Percentiles rank a stretch among this genome's conserved stretches.
Evolutionary conservation across 2,797 vertebrate species (phyloP).

Genomic region (Melanotaenia trifasciata): DNA sequence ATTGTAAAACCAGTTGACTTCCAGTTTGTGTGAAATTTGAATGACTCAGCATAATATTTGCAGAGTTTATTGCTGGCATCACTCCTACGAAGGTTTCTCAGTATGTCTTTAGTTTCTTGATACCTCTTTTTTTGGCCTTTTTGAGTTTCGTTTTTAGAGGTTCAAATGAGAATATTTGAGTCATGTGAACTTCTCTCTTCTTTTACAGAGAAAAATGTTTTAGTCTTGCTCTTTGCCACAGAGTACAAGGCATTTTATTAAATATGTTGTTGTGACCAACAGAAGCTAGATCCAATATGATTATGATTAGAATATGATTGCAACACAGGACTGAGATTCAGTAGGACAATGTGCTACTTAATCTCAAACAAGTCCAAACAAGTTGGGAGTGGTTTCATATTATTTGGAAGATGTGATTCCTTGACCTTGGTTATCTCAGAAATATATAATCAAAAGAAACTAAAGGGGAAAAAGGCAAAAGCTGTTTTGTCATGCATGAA

Average conservation of each 20-base stretch:
- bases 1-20: slow-evolving; percentile 9
- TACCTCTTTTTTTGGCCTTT: slow-evolving; percentile 2
- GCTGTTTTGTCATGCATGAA: background rate
- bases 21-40: background rate
- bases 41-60: slow-evolving; percentile 17
- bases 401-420: background rate
- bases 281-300: background rate
- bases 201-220: background rate
- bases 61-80: background rate
- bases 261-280: background rate
- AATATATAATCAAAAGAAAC: background rate
- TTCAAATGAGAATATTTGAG: background rate
- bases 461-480: background rate
- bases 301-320: background rate
- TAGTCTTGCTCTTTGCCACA: background rate
- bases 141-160: slow-evolving; percentile 14
- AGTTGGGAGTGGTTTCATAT: background rate
- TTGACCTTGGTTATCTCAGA: background rate
- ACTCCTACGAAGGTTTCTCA: slow-evolving; percentile 7
- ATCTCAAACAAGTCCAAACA: background rate
- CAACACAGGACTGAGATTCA: background rate
- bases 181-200: background rate
- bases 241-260: background rate
- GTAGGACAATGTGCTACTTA: background rate
- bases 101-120: background rate